A percentile compares a stretch with the other conserved stretches of the same genome.
Conservation (phyloP, 2,888 invertebrate species). For the Carpatolechia fugitivella region DNA sequence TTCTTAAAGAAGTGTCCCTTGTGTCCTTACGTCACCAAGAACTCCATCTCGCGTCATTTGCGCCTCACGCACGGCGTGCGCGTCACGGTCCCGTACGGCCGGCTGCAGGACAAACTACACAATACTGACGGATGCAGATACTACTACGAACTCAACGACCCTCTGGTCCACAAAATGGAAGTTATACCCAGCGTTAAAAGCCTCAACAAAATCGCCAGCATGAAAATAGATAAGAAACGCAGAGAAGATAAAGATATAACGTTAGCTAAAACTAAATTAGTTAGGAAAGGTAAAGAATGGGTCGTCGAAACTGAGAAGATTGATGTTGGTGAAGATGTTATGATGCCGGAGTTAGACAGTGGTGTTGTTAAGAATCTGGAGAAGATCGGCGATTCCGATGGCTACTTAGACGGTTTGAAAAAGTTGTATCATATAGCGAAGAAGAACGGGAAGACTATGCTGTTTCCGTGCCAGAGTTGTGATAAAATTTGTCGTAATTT, state of each 20-base stretch:
- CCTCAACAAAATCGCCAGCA: slow-evolving; percentile 47
- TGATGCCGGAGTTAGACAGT: slow-evolving; percentile 39
- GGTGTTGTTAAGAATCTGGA: slow-evolving; percentile 31
- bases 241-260: slow-evolving; percentile 35
- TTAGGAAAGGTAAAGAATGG: slow-evolving; percentile 56
- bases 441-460: slow-evolving; percentile 42
- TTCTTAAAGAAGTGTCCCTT: slow-evolving; percentile 59
- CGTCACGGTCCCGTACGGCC: slow-evolving; percentile 34
- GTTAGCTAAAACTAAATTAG: slow-evolving; percentile 47
- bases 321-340: slow-evolving; percentile 26
- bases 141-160: slow-evolving; percentile 40
- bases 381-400: slow-evolving; percentile 24
- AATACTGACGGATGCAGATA: slow-evolving; percentile 39
- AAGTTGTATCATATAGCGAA: slow-evolving; percentile 44
- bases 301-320: slow-evolving; percentile 47
- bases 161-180: slow-evolving; percentile 40
- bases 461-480: slow-evolving; percentile 58
- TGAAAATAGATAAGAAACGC: slow-evolving; percentile 46
- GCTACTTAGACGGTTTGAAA: slow-evolving; percentile 47
- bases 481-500: slow-evolving; percentile 57
- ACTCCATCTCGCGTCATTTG: slow-evolving; percentile 41
- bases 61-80: slow-evolving; percentile 37
- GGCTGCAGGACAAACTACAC: slow-evolving; percentile 36
- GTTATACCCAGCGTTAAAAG: slow-evolving; percentile 58
- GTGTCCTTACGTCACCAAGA: slow-evolving; percentile 46